phyloP scores from a whole-genome alignment of 2,113 vertebrate species.

The Agapornis roseicollis region DNA sequence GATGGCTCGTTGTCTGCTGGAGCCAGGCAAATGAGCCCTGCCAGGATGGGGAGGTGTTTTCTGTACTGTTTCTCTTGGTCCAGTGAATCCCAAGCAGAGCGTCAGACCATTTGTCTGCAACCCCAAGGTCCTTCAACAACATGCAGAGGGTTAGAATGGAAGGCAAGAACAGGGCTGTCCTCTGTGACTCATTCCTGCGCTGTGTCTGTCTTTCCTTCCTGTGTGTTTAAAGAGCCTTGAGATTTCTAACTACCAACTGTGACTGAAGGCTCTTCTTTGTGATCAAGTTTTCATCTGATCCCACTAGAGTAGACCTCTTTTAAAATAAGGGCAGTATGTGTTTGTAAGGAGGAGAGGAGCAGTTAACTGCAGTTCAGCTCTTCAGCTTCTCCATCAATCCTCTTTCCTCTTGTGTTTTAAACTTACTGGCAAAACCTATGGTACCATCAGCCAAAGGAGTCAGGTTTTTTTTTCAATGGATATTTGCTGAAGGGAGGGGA shows the following conservation, averaged over 20 bases:
- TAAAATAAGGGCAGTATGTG: neutral
- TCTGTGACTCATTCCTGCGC: neutral
- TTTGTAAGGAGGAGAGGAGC: neutral
- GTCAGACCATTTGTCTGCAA: neutral
- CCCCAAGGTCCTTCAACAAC: neutral
- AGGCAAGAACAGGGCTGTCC: neutral
- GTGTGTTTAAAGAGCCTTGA: neutral
- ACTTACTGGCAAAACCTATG: neutral
- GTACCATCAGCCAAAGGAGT: neutral
- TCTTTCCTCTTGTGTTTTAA: neutral
- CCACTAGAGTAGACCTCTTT: neutral
- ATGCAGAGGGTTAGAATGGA: neutral
- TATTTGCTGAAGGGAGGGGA: conserved; percentile 42
- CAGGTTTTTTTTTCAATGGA: neutral
- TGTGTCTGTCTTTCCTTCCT: neutral
- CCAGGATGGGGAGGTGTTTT: neutral
- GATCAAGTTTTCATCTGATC: neutral
- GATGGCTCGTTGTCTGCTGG: neutral
- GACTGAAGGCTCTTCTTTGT: neutral
- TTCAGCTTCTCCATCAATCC: conserved; percentile 4
- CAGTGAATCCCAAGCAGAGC: neutral
- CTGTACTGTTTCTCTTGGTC: neutral
- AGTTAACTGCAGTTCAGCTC: neutral
- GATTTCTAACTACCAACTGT: neutral
- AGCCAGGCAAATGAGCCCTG: neutral